Base-by-base conservation (phyloP, 2,797 vertebrate species). In the Paramormyrops hopkinsi region DNA sequence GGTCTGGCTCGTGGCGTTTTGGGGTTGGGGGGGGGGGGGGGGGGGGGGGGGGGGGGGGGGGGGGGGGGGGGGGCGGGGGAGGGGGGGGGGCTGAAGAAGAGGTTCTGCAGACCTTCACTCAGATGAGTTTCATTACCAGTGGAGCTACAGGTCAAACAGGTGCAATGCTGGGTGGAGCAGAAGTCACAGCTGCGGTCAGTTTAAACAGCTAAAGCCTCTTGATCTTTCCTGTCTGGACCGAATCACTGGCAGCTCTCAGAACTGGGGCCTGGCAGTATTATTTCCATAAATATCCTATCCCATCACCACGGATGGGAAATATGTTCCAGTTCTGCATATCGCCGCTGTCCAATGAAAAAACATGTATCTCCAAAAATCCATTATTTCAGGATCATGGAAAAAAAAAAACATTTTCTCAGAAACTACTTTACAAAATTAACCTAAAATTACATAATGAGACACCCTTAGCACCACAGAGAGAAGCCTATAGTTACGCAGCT, bases 101-200 rank as follows among this genome's bases (percentile, higher is more conserved):
- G 88, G n/a, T 62, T 91, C 22, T 91, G 92, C 90, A 51, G 29
- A 4, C 6, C 54, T 88, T 90, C 88, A 91, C 91, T 90, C 89
- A 90, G 73, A 51, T 51, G 56, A 89, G 50, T 90, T 89, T 91
- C 90, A 92, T 90, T 87, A 90, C 89, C 48, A n/a, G 19, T 76
- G 82, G 83, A 73, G 89, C 88, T 41, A 8, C 14, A 53, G 87
- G 62, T 76, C 88, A 79, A 88, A 51, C 51, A 19, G 29, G 25
- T 56, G 51, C 44, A 51, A 12, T 51, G 59, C 25, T 22, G 59
- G 69, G 56, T 50, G 79, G 9, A 1, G 22, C 29, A 82, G 11
- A 51, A 25, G 51, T 41, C 90, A 87, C 87, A 89, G 88, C 90
- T 90, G 90, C 29, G 12, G 83, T 76, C 33, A 76, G 6, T 83